Evolutionary conservation across 2,113 vertebrate species (phyloP), one percentile per base, ranked within the genome.

Genomic region (Triplophysa siluroides): DNA sequence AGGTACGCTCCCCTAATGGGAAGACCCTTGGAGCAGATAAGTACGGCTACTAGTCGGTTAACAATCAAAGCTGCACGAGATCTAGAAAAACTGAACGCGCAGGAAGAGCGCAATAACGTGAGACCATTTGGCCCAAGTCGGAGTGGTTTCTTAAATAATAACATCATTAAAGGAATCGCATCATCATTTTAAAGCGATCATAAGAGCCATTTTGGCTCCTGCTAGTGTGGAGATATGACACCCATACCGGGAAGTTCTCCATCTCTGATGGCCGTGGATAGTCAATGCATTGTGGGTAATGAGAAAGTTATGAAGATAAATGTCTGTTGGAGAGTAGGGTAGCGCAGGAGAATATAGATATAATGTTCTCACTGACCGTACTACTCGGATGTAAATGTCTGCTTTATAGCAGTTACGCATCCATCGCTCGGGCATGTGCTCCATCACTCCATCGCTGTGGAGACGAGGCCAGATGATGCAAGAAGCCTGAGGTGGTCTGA

Each of bases 291-390:
- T 72, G 68, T 56, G 74, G 62, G 60, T 84, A 84, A 84, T 84
- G 79, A 79, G 83, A 81, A 84, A 56, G 64, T 81, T 81, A 84
- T 84, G 80, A 84, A 76, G 83, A 84, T 81, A 79, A 81, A 84
- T 84, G 80, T 66, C 76, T 84, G 76, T 76, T 24, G 65, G 77
- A 81, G 80, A 81, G 78, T 70, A 50, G 38, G 70, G 45, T 79
- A 81, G 83, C 76, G 83, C 56, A 79, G 64, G 71, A 24, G 83
- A 79, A 84, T 81, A 76, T 78, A 81, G 79, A 84, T 84, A 75
- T 81, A 84, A 84, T 84, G 76, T 79, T 81, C 79, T 71, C 71
- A 29, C 80, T 81, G 79, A 84, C 83, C 80, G 79, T 80, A 84
- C 73, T 26, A 60, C 79, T 79, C 38, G n/a, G 83, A 81, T 84